phyloP scores from a whole-genome alignment of 2,797 vertebrate genomes.

The Oreochromis mossambicus region DNA sequence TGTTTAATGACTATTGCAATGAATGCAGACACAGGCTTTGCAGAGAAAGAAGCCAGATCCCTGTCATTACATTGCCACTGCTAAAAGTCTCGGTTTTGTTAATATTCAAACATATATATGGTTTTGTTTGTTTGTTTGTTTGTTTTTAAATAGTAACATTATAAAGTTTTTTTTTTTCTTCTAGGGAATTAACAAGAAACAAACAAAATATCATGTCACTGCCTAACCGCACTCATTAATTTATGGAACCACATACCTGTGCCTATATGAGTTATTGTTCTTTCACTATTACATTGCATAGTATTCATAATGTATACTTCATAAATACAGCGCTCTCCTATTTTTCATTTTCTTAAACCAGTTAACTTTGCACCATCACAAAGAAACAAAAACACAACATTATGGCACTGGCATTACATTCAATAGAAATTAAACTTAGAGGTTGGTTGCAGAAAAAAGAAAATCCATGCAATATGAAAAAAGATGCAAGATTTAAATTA shows the following conservation, averaged over 20 bases:
- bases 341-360: slow-evolving; percentile 48
- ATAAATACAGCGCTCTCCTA: slow-evolving; percentile 39
- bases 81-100: slow-evolving; percentile 14
- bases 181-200: background rate
- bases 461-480: background rate
- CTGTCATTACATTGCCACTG: background rate
- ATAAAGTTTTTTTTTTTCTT: background rate
- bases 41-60: background rate
- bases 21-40: background rate
- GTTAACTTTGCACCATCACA: slow-evolving; percentile 58
- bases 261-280: slow-evolving; percentile 4
- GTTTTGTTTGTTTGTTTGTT: background rate
- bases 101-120: background rate
- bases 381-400: slow-evolving; percentile 28
- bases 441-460: background rate
- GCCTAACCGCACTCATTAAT: slow-evolving; percentile 36
- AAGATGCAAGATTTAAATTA: background rate
- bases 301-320: background rate
- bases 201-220: background rate
- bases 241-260: slow-evolving; percentile 11
- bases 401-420: background rate
- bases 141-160: background rate
- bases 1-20: slow-evolving; percentile 11
- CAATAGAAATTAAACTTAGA: background rate
- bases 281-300: slow-evolving; percentile 28